phyloP scores from a whole-genome alignment of 2,797 vertebrate species.

The Sphenodon punctatus region DNA sequence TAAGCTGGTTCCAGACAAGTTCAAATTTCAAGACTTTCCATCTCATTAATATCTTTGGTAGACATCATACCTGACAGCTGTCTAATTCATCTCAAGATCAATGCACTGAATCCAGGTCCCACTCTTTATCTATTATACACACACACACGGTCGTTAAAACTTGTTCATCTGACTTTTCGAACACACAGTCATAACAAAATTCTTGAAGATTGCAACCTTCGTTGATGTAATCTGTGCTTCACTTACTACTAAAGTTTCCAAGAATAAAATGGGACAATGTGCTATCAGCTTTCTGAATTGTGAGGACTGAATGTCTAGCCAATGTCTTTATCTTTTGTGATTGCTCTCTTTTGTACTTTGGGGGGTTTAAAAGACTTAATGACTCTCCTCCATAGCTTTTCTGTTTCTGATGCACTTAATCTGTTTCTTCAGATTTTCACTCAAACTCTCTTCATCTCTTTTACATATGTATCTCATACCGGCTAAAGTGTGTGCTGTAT shows the following conservation, averaged over 20 bases:
- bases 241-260: neutral
- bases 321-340: neutral
- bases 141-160: too few species aligned
- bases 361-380: neutral
- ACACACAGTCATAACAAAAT: too few species aligned
- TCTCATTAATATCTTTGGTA: neutral
- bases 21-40: neutral
- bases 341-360: neutral
- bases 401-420: neutral
- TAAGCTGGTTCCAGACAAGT: neutral
- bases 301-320: neutral
- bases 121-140: too few species aligned
- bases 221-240: neutral
- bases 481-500: neutral
- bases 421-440: neutral
- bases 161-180: too few species aligned
- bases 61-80: neutral
- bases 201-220: neutral
- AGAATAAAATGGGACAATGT: neutral
- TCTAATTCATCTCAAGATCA: neutral
- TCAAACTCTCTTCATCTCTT: neutral
- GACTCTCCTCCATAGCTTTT: neutral
- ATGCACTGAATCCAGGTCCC: neutral
- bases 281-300: neutral
- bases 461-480: neutral